Conservation (phyloP, 1,140 invertebrate genomes). For the Hycleus phaleratus region DNA sequence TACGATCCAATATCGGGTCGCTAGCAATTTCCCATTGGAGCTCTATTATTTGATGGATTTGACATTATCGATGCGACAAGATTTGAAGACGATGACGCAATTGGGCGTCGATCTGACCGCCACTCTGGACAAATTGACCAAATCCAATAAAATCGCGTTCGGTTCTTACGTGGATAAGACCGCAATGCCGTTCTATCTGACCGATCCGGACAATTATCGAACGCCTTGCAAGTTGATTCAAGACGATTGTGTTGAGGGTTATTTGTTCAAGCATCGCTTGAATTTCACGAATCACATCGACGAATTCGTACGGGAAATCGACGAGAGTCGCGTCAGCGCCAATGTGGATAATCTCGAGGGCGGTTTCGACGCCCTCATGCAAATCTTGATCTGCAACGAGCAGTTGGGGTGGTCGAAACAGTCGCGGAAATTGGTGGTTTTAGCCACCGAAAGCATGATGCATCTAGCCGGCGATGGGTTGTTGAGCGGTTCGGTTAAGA, state of each 20-base stretch:
- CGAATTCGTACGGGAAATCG: slow-evolving; percentile 28
- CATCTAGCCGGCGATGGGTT: slow-evolving; percentile 45
- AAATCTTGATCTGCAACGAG: slow-evolving; percentile 41
- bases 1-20: slow-evolving; percentile 40
- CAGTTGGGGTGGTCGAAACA: slow-evolving; percentile 39
- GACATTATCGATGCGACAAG: slow-evolving; percentile 82
- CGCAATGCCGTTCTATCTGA: slow-evolving; percentile 52
- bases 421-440: slow-evolving; percentile 39
- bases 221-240: slow-evolving; percentile 27
- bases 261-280: slow-evolving; percentile 32
- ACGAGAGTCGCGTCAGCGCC: slow-evolving; percentile 41
- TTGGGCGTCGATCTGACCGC: slow-evolving; percentile 61
- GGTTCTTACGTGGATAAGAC: slow-evolving; percentile 41
- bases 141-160: slow-evolving; percentile 71
- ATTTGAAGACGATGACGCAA: slow-evolving; percentile 69
- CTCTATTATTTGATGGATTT: slow-evolving; percentile 89
- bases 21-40: slow-evolving; percentile 83
- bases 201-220: slow-evolving; percentile 16
- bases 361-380: slow-evolving; percentile 55
- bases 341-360: slow-evolving; percentile 56
- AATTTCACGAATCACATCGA: slow-evolving; percentile 31
- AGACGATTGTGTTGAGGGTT: slow-evolving; percentile 22
- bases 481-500: slow-evolving; percentile 27
- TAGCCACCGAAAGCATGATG: slow-evolving; percentile 41
- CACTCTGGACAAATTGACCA: slow-evolving; percentile 51